Base-by-base conservation (phyloP, 37 sponge, comb jelly and placozoan genomes). In the Chondrosia reniformis region DNA sequence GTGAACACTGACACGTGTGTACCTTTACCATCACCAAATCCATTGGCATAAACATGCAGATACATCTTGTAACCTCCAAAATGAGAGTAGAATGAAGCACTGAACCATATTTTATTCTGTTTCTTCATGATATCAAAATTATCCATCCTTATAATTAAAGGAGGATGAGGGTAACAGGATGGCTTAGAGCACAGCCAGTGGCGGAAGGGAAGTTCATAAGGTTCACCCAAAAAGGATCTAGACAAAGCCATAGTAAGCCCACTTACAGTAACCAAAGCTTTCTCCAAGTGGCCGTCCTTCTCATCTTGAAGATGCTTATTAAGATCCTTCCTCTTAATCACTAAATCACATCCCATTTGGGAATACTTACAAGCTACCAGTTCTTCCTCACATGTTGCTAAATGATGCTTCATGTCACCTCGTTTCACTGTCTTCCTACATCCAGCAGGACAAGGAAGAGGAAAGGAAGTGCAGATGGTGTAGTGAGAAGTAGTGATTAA, bases 1-100 rank as follows among this genome's bases (percentile, higher is more conserved):
- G 79, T 45, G 63, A 33, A 79, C 3, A 85, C 55, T 13, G 85
- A 62, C n/a, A 85, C 46, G 39, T 85, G 85, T 27, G 80, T 85
- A 4, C 79, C 79, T 74, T 62, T 78, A 0, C 80, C 85, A 1
- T 19, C 46, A 0, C 65, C 65, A 15, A 43, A 41, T 3, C 85
- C 85, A 79, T 79, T 85, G 4, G 69, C 65, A 34, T 85, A 69
- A 22, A 85, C 46, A 0, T 31, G 69, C 27, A 85, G 73, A 37
- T 75, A 34, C 79, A 85, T 64, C 55, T 73, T 52, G 75, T 85
- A 85, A 24, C 85, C 85, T 27, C 63, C 22, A 33, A 64, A 64
- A 15, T 31, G 36, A 27, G 78, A 32, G 72, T 67, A 78, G 64
- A 85, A 71, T 7, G 79, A 69, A 42, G 62, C 39, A 30, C 75